A percentile compares a stretch with the other conserved stretches of the same genome.
Evolutionary conservation across 2,888 invertebrate genomes (phyloP).

Genomic region (Anoplius nigerrimus): DNA sequence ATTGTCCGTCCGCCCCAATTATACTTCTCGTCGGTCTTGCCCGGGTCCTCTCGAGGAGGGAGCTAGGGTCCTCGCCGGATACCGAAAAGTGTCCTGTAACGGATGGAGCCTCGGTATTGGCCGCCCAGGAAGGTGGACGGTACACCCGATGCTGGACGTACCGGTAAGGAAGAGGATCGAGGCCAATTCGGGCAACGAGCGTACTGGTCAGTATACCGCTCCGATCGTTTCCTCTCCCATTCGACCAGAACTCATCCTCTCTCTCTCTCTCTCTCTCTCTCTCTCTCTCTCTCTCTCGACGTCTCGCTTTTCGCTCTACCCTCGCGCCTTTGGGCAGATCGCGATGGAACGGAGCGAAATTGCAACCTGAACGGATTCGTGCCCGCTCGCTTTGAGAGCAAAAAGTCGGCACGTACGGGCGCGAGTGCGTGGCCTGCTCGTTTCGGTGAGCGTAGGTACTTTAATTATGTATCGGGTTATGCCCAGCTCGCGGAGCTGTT

Average conservation of each 20-base stretch:
- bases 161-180: not conserved
- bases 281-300: constrained; percentile 10
- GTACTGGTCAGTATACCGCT: not conserved
- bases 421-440: not conserved
- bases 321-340: constrained; percentile 11
- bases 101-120: constrained; percentile 36
- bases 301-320: constrained; percentile 8
- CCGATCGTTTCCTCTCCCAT: too few species aligned
- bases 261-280: constrained; percentile 4
- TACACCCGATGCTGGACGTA: constrained; percentile 12
- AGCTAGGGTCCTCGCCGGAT: constrained; percentile 20
- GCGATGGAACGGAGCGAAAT: constrained; percentile 9
- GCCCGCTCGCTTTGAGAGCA: too few species aligned
- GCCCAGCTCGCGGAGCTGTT: too few species aligned
- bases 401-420: too few species aligned
- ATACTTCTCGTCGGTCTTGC: constrained; percentile 27
- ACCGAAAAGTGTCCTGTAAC: constrained; percentile 31
- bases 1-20: constrained; percentile 42
- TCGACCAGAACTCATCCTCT: not conserved
- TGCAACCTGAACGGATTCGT: too few species aligned
- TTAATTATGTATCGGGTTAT: constrained; percentile 22
- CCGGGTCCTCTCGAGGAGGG: constrained; percentile 6
- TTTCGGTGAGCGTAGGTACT: not conserved
- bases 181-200: not conserved
- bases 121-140: constrained; percentile 13